Evolutionary conservation across 37 sponge, comb jelly and placozoan genomes (phyloP).

Genomic region (Crambe crambe): DNA sequence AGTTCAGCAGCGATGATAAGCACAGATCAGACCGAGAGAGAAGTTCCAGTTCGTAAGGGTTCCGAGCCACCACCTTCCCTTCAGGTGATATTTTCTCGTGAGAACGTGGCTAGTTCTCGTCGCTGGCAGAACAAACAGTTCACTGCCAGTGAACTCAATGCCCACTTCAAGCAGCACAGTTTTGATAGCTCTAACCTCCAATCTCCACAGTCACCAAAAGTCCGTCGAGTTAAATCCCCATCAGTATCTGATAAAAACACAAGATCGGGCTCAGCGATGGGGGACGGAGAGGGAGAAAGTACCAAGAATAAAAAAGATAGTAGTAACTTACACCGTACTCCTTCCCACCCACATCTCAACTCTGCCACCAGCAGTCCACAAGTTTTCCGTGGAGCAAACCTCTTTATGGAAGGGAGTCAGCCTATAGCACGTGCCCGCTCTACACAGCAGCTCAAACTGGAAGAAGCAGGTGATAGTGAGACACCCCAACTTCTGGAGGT

Average conservation of each 20-base stretch:
- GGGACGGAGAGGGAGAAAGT: background rate
- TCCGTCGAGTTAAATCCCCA: slow-evolving; percentile 25
- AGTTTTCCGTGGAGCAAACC: background rate
- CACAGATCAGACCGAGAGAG: background rate
- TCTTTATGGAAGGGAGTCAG: background rate
- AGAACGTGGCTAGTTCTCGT: slow-evolving; percentile 16
- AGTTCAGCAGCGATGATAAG: background rate
- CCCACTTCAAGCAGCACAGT: slow-evolving; percentile 35
- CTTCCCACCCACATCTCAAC: slow-evolving; percentile 44
- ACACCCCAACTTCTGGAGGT: background rate
- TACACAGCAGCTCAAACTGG: slow-evolving; percentile 30
- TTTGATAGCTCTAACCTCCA: slow-evolving; percentile 29
- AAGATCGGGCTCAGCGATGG: background rate
- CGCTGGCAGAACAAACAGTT: slow-evolving; percentile 16
- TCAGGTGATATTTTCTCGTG: slow-evolving; percentile 27
- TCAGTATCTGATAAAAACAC: slow-evolving; percentile 2
- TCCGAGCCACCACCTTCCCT: slow-evolving; percentile 43
- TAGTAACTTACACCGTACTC: slow-evolving; percentile 18
- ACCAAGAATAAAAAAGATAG: background rate
- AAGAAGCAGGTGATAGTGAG: background rate
- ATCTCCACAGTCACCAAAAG: slow-evolving; percentile 24
- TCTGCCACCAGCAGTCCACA: slow-evolving; percentile 33
- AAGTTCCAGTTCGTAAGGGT: background rate
- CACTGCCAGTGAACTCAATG: slow-evolving; percentile 8
- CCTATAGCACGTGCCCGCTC: slow-evolving; percentile 26